Percentiles rank a stretch among this genome's conserved stretches.
These are phyloP conservation scores for Aplidium turbinatum DNA, from an alignment of 23 tunicate species.

Conservation along the genomic window DNA sequence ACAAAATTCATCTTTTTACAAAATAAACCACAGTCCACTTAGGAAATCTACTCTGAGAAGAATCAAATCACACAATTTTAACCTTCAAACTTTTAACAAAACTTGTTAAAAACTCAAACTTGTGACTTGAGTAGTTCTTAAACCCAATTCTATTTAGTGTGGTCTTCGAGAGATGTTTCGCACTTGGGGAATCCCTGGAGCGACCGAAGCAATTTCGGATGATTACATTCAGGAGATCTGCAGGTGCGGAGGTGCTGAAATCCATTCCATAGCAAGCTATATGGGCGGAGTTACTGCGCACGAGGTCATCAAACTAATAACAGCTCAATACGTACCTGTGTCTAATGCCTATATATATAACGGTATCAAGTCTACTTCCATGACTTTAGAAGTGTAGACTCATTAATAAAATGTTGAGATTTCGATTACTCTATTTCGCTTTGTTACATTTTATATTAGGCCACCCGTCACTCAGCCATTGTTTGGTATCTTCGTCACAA, in stretches of 20 bases:
- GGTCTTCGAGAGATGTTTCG: constrained; percentile 45
- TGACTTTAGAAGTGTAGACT: constrained; percentile 53
- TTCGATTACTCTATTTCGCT: no score
- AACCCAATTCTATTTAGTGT: constrained; percentile 12
- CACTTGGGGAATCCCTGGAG: constrained; percentile 78
- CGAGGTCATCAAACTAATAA: constrained; percentile 88
- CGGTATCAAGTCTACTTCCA: constrained; percentile 71
- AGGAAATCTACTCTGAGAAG: no score
- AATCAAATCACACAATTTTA: no score
- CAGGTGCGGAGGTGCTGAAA: constrained; percentile 78
- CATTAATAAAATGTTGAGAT: no score
- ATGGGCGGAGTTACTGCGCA: constrained; percentile 97
- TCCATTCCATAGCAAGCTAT: constrained; percentile 92
- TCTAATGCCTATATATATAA: constrained; percentile 65
- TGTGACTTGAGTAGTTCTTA: not conserved
- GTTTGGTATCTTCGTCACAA: no score
- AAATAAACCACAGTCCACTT: no score
- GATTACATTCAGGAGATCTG: constrained; percentile 79
- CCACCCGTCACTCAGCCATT: no score
- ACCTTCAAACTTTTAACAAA: no score
- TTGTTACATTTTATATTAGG: no score
- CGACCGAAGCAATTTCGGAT: constrained; percentile 65
- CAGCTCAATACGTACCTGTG: constrained; percentile 86
- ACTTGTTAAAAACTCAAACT: not conserved
- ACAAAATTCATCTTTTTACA: no score